Evolutionary conservation across 2,797 vertebrate species (phyloP), one percentile per base, ranked within the genome.

Genomic region (Sebastes vulpes): DNA sequence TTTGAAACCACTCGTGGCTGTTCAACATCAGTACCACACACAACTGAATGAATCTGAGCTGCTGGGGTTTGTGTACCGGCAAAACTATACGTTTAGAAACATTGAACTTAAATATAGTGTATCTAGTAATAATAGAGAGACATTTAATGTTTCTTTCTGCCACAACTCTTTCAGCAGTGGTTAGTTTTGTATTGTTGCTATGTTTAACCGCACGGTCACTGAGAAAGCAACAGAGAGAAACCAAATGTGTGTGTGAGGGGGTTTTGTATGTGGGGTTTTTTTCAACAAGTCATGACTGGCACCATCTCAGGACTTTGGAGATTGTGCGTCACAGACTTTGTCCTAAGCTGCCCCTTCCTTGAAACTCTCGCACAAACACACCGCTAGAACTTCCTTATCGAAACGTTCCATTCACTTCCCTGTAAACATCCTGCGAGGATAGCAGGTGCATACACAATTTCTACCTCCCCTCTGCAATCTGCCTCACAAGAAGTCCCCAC

Each of bases 331-430:
- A 93, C 76, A 75, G 4, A 84, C 77, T 93, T 92, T 94, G 86
- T 93, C 89, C 86, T 84, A 79, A 91, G 78, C 72, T 86, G 73
- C 76, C 87, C 86, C 70, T 86, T 91, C 81, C 82, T 83, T 79
- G 25, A 91, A 75, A 82, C 72, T 72, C 69, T 76, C 26, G 2
- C 82, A 87, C 86, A 89, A 85, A 91, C 86, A 86, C 71, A 20
- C 28, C 31, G 48, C 71, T 42, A 26, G 71, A 68, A 67, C 52
- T 78, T 83, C 86, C 90, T 95, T 95, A 95, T 95, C 87, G 12
- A 93, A 92, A 84, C 12, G 70, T 84, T 92, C 89, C 91, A 85
- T 86, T 93, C 85, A 77, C 91, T 96, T 96, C 92, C 95, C 68
- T 81, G 75, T 93, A 94, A 95, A 95, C 92, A 93, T 96, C 94